phyloP scores from a whole-genome alignment of 2,797 vertebrate genomes.

The Acipenser oxyrinchus region DNA sequence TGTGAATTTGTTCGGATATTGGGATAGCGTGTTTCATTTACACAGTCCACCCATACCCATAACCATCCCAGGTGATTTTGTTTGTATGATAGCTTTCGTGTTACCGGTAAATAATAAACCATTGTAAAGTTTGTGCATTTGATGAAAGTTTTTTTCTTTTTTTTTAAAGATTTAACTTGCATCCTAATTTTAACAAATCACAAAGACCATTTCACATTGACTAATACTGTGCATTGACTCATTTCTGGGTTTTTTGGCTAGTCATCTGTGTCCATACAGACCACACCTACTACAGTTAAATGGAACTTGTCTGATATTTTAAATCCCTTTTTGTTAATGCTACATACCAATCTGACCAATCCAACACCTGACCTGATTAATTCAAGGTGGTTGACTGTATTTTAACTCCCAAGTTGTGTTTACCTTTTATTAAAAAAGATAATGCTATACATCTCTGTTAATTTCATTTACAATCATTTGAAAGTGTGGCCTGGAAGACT shows the following conservation, averaged over 20 bases:
- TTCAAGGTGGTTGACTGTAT: not conserved
- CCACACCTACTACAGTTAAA: slow-evolving; percentile 25
- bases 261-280: slow-evolving; percentile 24
- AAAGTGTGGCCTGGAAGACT: slow-evolving; percentile 7
- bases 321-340: too few relatives aligned
- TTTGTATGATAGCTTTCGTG: slow-evolving; percentile 30
- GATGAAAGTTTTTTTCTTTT: slow-evolving; percentile 28
- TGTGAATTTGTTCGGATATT: slow-evolving; percentile 55
- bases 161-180: slow-evolving; percentile 33
- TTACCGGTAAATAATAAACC: slow-evolving; percentile 43
- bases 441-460: slow-evolving; percentile 38
- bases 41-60: slow-evolving; percentile 28
- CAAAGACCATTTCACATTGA: slow-evolving; percentile 30
- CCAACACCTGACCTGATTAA: slow-evolving; percentile 28
- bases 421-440: slow-evolving; percentile 8
- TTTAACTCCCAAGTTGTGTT: slow-evolving; percentile 11
- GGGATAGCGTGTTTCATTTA: too few relatives aligned
- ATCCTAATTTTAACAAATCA: slow-evolving; percentile 43
- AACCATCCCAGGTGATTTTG: slow-evolving; percentile 25
- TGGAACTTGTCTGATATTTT: slow-evolving; percentile 8
- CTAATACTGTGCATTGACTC: slow-evolving; percentile 25
- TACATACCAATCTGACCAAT: slow-evolving; percentile 4
- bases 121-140: slow-evolving; percentile 42
- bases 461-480: slow-evolving; percentile 20
- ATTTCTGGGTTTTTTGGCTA: slow-evolving; percentile 35